Conservation (phyloP, 2,797 vertebrate genomes). For the Amblyraja radiata region DNA sequence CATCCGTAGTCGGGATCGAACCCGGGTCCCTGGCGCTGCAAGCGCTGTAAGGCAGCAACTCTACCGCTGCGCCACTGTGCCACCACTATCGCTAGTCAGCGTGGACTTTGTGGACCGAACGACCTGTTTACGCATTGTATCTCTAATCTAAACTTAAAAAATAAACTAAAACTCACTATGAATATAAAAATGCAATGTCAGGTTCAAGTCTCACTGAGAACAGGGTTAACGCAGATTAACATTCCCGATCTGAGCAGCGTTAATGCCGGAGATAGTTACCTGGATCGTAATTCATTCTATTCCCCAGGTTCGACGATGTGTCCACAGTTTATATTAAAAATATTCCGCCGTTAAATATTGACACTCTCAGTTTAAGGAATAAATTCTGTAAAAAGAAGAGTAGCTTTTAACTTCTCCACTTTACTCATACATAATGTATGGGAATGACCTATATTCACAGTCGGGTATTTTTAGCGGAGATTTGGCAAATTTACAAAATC, state of each 20-base stretch:
- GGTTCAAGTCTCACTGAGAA: not conserved
- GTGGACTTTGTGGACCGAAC: no score
- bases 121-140: no score
- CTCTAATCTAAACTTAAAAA: no score
- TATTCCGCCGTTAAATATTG: not conserved
- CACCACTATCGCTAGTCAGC: no score
- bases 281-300: not conserved
- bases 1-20: no score
- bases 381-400: not conserved
- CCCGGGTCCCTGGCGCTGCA: no score
- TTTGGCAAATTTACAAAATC: slow-evolving; percentile 17
- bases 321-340: not conserved
- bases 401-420: not conserved
- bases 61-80: no score
- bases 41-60: no score
- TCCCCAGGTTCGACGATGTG: not conserved
- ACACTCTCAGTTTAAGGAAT: not conserved
- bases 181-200: not conserved
- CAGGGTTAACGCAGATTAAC: not conserved
- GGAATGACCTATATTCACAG: not conserved
- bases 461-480: not conserved
- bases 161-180: not conserved
- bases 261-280: not conserved
- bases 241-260: not conserved
- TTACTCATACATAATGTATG: not conserved